Percentiles rank a stretch among this genome's conserved stretches.
These are phyloP conservation scores for Mesembrinibis cayennensis DNA, from an alignment of 2,113 vertebrate genomes.

Conservation along the genomic window DNA sequence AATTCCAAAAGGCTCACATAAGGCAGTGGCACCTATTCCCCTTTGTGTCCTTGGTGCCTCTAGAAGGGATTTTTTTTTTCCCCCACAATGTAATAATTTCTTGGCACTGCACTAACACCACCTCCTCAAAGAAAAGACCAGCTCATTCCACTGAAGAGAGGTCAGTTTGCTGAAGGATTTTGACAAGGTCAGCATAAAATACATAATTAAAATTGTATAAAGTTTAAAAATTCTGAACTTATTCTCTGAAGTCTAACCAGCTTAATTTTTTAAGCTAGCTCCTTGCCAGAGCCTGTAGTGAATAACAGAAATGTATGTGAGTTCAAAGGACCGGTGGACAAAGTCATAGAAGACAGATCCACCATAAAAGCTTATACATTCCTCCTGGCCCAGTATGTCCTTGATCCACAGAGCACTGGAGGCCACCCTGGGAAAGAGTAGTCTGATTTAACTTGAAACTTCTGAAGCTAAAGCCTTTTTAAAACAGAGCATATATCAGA, in stretches of 20 bases:
- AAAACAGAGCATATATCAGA: neutral
- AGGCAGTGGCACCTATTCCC: neutral
- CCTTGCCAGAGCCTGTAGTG: neutral
- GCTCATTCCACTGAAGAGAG: neutral
- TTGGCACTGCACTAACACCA: neutral
- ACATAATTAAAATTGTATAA: neutral
- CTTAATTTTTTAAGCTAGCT: neutral
- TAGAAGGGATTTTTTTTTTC: neutral
- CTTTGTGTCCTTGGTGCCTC: neutral
- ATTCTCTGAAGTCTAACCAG: neutral
- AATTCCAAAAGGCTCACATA: neutral
- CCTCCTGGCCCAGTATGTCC: neutral
- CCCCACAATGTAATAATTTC: neutral
- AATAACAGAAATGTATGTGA: fast-evolving
- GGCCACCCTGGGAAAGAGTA: neutral
- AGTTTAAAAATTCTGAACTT: neutral
- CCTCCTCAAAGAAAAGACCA: neutral
- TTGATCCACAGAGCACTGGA: neutral
- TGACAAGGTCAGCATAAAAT: neutral
- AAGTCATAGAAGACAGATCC: neutral
- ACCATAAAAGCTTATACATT: neutral
- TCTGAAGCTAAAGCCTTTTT: neutral
- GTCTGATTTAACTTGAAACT: neutral
- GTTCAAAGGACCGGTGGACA: neutral
- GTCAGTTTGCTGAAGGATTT: neutral